Percentiles rank a stretch among this genome's conserved stretches.
Conservation (phyloP, 2,888 invertebrate genomes). For the Acanthosoma haemorrhoidale region DNA sequence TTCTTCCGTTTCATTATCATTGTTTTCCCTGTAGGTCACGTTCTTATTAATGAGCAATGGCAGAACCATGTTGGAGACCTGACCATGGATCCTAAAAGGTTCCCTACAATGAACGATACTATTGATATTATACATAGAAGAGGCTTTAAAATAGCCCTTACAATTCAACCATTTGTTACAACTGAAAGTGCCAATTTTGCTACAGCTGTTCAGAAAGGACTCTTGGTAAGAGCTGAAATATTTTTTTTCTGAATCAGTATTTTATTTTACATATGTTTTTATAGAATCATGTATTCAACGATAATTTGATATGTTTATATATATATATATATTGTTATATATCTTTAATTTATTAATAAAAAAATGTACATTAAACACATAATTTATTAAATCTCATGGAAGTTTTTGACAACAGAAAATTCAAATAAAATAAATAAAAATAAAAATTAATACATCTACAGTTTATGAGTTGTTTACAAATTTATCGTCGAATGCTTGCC, state of each 20-base stretch:
- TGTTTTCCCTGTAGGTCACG: constrained; percentile 42
- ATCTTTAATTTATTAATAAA: no score
- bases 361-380: no score
- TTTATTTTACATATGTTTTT: background rate
- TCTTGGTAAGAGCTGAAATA: constrained; percentile 55
- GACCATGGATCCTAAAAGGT: constrained; percentile 68
- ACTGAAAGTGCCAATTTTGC: constrained; percentile 79
- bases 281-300: no score
- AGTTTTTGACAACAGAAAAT: no score
- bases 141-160: constrained; percentile 80
- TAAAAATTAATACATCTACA: no score
- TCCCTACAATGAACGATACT: constrained; percentile 70
- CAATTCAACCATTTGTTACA: constrained; percentile 85
- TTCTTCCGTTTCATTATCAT: background rate
- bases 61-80: constrained; percentile 62
- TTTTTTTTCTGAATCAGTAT: no score
- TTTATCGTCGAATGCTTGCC: no score
- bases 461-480: no score
- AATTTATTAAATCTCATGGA: no score
- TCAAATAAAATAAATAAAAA: no score
- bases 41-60: constrained; percentile 47
- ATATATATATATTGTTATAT: no score
- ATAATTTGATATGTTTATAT: no score
- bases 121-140: constrained; percentile 74
- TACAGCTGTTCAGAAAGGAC: constrained; percentile 65